phyloP scores from a whole-genome alignment of 2,797 vertebrate species.

The Acanthurus lineatus region DNA sequence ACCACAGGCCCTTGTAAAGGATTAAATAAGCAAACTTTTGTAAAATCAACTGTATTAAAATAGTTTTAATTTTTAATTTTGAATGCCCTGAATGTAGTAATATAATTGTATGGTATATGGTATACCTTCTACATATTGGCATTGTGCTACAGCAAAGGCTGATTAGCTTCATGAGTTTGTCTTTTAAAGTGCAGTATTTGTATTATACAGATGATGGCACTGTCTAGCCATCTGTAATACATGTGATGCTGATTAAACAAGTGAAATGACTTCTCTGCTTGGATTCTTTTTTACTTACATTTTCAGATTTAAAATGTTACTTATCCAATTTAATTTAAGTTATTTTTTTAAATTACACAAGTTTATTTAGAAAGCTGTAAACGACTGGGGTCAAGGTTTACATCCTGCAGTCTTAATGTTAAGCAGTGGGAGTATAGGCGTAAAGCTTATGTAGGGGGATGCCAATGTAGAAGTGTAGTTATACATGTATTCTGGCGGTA shows the following conservation, averaged over 20 bases:
- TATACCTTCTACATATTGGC: conserved; percentile 1
- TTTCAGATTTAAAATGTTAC: background rate
- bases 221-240: conserved; percentile 37
- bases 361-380: background rate
- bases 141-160: conserved; percentile 4
- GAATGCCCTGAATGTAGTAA: conserved; percentile 13
- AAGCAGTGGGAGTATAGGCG: conserved; percentile 31
- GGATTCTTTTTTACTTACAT: conserved; percentile 23
- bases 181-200: conserved; percentile 52
- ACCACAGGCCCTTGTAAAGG: conserved; percentile 1
- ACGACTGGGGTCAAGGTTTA: background rate
- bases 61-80: background rate
- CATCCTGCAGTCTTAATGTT: conserved; percentile 20
- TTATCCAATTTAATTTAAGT: too few relatives aligned
- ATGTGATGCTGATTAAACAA: conserved; percentile 64
- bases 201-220: conserved; percentile 57
- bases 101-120: conserved; percentile 8
- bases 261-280: conserved; percentile 11
- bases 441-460: conserved; percentile 32
- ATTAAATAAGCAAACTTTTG: background rate
- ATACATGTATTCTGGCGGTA: conserved; percentile 60
- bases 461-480: conserved; percentile 40
- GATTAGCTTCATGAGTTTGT: conserved; percentile 1
- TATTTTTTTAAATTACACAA: background rate
- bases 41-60: background rate